Percentiles rank a stretch among this genome's conserved stretches.
Conservation (phyloP, 2,888 invertebrate genomes). For the Drosophila nr. medialis region DNA sequence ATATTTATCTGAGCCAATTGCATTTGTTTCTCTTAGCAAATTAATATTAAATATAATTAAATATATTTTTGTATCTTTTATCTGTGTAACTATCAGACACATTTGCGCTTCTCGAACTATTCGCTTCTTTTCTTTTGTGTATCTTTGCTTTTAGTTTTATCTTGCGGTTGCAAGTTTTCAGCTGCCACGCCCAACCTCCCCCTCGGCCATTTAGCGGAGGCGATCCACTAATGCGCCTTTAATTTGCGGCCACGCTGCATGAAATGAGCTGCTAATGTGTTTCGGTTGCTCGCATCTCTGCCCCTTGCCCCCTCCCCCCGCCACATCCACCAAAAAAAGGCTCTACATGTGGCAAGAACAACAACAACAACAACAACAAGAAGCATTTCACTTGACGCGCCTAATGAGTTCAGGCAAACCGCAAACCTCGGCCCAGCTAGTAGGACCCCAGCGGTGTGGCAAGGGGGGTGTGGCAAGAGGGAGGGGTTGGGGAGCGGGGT, state of each 20-base stretch:
- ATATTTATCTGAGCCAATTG: background rate
- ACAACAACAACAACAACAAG: constrained; percentile 41
- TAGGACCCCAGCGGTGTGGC: background rate
- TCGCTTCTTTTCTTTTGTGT: constrained; percentile 19
- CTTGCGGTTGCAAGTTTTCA: constrained; percentile 28
- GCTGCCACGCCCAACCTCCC: constrained; percentile 21
- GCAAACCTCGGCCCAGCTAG: constrained; percentile 18
- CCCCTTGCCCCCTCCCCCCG: background rate
- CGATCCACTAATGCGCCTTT: constrained; percentile 69
- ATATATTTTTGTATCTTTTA: background rate
- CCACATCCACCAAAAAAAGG: constrained; percentile 18
- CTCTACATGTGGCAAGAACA: constrained; percentile 57
- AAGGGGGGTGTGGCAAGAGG: constrained; percentile 6
- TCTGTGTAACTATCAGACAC: constrained; percentile 15
- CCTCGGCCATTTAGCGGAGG: background rate
- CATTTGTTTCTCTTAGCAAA: background rate
- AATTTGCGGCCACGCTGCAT: constrained; percentile 74
- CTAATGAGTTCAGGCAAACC: constrained; percentile 66
- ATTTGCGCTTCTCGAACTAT: constrained; percentile 1
- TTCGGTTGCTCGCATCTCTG: constrained; percentile 40
- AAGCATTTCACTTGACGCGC: constrained; percentile 78
- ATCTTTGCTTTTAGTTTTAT: constrained; percentile 47
- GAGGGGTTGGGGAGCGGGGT: background rate
- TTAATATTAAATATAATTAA: background rate
- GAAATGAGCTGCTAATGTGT: constrained; percentile 78